Conservation (phyloP, 2,888 invertebrate genomes). For the Aricia artaxerxes region DNA sequence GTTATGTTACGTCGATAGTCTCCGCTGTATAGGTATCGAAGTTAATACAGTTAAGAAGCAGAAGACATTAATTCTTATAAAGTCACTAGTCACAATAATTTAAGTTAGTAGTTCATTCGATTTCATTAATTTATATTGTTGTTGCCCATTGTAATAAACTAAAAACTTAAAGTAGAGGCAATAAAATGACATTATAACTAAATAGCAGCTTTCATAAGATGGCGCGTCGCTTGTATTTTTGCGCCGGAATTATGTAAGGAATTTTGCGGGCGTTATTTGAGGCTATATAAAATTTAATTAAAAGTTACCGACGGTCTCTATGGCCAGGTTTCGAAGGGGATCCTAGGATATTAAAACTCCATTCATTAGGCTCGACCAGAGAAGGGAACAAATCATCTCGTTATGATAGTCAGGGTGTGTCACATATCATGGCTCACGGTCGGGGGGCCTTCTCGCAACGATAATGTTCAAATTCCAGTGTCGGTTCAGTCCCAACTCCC, state of each 20-base stretch:
- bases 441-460: background rate
- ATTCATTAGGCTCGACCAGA: constrained; percentile 36
- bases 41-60: background rate
- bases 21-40: background rate
- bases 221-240: background rate
- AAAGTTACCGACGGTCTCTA: constrained; percentile 8
- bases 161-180: background rate
- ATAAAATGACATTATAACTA: constrained; percentile 7
- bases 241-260: background rate
- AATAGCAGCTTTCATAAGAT: constrained; percentile 8
- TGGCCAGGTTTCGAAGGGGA: background rate
- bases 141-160: background rate
- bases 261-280: background rate
- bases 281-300: constrained; percentile 23
- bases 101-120: background rate
- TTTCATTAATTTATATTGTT: background rate
- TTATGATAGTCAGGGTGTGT: constrained; percentile 59
- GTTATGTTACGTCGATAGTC: background rate
- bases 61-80: background rate
- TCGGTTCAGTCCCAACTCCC: background rate
- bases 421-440: constrained; percentile 59
- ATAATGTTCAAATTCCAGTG: background rate
- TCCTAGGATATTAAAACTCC: constrained; percentile 17
- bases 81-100: background rate
- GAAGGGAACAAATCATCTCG: constrained; percentile 64